A percentile compares a stretch with the other conserved stretches of the same genome.
Conservation (phyloP, 2,797 vertebrate genomes). For the Nasua narica region DNA sequence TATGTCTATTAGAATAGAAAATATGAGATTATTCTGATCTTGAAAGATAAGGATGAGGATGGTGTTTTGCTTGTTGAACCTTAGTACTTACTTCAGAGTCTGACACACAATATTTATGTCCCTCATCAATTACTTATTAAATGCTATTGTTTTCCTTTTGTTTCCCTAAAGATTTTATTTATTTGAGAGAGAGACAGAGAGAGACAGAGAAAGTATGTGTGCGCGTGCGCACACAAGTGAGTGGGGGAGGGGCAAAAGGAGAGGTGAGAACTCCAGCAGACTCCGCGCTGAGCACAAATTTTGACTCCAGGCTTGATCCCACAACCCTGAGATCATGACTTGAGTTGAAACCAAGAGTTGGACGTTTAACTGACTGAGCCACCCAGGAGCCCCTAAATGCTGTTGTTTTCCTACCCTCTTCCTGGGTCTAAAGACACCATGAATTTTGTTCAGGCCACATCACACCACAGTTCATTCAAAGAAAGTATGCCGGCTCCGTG, state of each 20-base stretch:
- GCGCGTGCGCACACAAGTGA: rapidly evolving
- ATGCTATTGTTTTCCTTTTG: not conserved
- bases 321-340: not conserved
- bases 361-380: not conserved
- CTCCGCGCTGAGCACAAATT: not conserved
- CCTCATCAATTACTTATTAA: not conserved
- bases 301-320: not conserved
- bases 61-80: not conserved
- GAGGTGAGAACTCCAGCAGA: not conserved
- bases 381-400: not conserved
- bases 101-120: not conserved
- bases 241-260: not conserved
- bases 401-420: not conserved
- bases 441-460: not conserved
- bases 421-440: not conserved
- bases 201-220: too few species aligned
- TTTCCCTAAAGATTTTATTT: not conserved
- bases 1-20: not conserved
- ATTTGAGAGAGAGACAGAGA: not conserved
- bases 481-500: not conserved
- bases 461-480: not conserved
- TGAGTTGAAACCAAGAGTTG: not conserved
- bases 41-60: not conserved
- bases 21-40: not conserved
- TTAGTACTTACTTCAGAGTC: not conserved